These are phyloP conservation scores for Nannobrachium achirus DNA, from an alignment of 2,113 vertebrate genomes.

Conservation along the genomic window DNA sequence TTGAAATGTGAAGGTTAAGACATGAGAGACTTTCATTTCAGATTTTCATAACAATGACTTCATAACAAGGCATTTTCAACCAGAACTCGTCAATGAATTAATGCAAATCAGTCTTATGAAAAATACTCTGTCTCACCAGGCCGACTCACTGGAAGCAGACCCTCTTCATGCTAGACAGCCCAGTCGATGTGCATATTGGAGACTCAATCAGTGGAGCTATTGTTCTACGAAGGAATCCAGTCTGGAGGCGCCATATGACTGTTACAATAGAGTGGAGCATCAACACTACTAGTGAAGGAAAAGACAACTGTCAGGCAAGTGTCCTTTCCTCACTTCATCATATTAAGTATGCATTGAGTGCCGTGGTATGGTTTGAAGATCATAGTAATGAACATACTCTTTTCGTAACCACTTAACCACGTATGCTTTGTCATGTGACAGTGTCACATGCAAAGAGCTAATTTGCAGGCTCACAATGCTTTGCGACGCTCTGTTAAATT, in stretches of 20 bases:
- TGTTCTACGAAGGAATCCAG: slow-evolving; percentile 76
- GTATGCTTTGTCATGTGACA: no score
- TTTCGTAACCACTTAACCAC: no score
- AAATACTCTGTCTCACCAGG: slow-evolving; percentile 53
- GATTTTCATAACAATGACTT: no score
- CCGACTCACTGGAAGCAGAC: slow-evolving; percentile 88
- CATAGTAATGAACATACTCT: no score
- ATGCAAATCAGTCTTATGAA: background rate
- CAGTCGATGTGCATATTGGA: slow-evolving; percentile 63
- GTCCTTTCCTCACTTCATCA: background rate
- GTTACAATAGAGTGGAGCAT: slow-evolving; percentile 80
- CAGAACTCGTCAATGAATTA: background rate
- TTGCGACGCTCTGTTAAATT: no score
- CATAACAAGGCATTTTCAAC: background rate
- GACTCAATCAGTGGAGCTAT: slow-evolving; percentile 74
- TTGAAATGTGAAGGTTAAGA: no score
- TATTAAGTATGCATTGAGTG: background rate
- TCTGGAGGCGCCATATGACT: slow-evolving; percentile 85
- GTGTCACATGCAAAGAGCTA: no score
- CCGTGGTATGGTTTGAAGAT: no score
- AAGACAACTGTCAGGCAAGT: slow-evolving; percentile 63
- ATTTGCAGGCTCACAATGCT: no score
- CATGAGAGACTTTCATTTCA: no score
- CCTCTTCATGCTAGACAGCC: slow-evolving; percentile 84
- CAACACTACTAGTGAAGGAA: slow-evolving; percentile 51